These are phyloP conservation scores for Drosophila aff. DNA, from an alignment of 1,140 invertebrate genomes.

Conservation along the genomic window DNA sequence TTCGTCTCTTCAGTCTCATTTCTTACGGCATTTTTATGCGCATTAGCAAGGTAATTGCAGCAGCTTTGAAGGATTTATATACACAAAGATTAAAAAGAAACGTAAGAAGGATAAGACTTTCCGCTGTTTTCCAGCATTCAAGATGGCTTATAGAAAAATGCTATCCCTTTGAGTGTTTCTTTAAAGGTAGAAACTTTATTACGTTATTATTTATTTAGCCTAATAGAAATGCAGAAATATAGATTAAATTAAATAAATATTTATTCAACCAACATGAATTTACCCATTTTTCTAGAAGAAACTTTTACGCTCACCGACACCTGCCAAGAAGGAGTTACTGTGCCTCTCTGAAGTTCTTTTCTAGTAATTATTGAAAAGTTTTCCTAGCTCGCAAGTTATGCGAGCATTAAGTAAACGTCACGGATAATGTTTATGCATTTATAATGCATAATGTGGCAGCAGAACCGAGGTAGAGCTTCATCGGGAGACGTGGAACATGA, in stretches of 20 bases:
- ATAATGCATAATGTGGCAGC: constrained; percentile 69
- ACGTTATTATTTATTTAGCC: no score
- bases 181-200: not conserved
- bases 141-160: constrained; percentile 6
- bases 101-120: constrained; percentile 1
- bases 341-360: constrained; percentile 31
- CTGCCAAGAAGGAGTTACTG: constrained; percentile 6
- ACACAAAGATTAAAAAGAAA: not conserved
- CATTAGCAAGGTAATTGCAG: constrained; percentile 74
- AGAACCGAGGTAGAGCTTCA: not conserved
- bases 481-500: constrained; percentile 21
- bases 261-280: not conserved
- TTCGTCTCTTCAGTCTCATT: constrained; percentile 40
- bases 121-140: constrained; percentile 3
- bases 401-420: constrained; percentile 77
- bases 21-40: constrained; percentile 69
- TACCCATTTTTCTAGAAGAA: not conserved
- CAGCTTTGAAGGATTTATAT: constrained; percentile 58
- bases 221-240: not conserved
- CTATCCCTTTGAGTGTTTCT: constrained; percentile 7
- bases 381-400: constrained; percentile 55
- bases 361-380: constrained; percentile 66
- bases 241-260: not conserved
- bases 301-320: constrained; percentile 5
- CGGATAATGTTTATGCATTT: constrained; percentile 77